These are phyloP conservation scores for Cephus pulcher DNA, from an alignment of 2,888 invertebrate genomes.

Conservation along the genomic window DNA sequence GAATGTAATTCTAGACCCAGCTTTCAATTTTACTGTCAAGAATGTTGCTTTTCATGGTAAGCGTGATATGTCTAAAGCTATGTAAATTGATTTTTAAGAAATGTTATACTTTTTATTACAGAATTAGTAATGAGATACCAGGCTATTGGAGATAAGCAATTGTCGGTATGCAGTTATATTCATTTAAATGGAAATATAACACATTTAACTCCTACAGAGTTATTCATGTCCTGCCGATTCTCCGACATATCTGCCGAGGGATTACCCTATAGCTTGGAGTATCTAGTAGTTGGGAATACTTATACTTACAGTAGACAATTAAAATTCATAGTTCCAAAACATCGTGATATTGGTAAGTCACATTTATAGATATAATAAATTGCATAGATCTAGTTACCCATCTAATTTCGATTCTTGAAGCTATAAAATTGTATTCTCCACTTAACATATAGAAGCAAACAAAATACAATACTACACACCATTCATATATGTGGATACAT, in stretches of 20 bases:
- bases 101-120: conserved; percentile 22
- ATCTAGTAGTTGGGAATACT: conserved; percentile 37
- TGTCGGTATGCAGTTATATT: conserved; percentile 46
- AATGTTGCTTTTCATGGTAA: conserved; percentile 52
- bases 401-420: neutral
- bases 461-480: conserved; percentile 46
- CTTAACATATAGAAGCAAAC: neutral
- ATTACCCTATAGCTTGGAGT: conserved; percentile 49
- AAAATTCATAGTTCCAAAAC: conserved; percentile 54
- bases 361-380: neutral
- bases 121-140: conserved; percentile 54
- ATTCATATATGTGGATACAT: conserved; percentile 59
- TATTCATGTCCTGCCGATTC: conserved; percentile 56
- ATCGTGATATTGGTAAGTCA: conserved; percentile 49
- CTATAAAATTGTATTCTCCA: neutral
- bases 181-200: conserved; percentile 36
- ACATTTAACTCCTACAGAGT: conserved; percentile 28
- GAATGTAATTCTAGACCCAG: conserved; percentile 35
- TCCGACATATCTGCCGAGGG: conserved; percentile 44
- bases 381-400: neutral
- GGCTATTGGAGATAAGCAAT: conserved; percentile 36
- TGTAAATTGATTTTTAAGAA: neutral
- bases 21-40: conserved; percentile 56
- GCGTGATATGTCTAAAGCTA: conserved; percentile 14
- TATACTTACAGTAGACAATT: conserved; percentile 54